These are phyloP conservation scores for Holothuria glaberrima DNA, from an alignment of 35 echinoderm and acorn worm genomes.

Conservation along the genomic window DNA sequence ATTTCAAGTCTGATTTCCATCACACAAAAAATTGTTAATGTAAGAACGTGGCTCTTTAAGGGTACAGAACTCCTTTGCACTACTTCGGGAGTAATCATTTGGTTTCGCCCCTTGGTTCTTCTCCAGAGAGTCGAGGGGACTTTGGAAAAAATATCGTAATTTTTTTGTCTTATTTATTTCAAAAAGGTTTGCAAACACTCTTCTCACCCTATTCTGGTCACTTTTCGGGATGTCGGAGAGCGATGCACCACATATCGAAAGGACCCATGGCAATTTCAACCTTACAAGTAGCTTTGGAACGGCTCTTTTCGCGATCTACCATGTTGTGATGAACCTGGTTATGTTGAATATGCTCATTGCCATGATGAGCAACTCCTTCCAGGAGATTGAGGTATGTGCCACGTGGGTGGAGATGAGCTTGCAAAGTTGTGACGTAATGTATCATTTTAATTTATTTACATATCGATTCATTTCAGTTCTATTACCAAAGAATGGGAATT, in stretches of 20 bases:
- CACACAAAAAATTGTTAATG: too few species aligned
- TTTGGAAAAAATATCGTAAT: too few species aligned
- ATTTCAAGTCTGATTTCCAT: too few species aligned
- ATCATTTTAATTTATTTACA: too few species aligned
- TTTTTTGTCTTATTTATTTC: not conserved
- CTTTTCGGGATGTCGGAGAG: slow-evolving; percentile 82
- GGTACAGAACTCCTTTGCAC: too few species aligned
- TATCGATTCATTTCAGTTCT: not conserved
- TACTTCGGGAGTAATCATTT: too few species aligned
- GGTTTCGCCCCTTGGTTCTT: too few species aligned
- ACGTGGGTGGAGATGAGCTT: too few species aligned
- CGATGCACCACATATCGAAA: slow-evolving; percentile 56
- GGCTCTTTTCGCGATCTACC: slow-evolving; percentile 77
- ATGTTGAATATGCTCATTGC: slow-evolving; percentile 99
- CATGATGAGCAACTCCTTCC: slow-evolving; percentile 99
- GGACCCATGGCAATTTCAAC: not conserved
- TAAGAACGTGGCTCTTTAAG: too few species aligned
- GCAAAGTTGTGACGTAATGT: too few species aligned
- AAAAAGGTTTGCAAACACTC: slow-evolving; percentile 72
- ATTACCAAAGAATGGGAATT: not conserved
- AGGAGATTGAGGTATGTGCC: slow-evolving; percentile 91
- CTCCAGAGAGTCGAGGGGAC: too few species aligned
- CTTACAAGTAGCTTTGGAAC: slow-evolving; percentile 77
- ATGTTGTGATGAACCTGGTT: slow-evolving; percentile 90
- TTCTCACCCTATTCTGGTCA: slow-evolving; percentile 93